phyloP scores from a whole-genome alignment of 1,140 invertebrate genomes.

The Drosophila eugracilis region DNA sequence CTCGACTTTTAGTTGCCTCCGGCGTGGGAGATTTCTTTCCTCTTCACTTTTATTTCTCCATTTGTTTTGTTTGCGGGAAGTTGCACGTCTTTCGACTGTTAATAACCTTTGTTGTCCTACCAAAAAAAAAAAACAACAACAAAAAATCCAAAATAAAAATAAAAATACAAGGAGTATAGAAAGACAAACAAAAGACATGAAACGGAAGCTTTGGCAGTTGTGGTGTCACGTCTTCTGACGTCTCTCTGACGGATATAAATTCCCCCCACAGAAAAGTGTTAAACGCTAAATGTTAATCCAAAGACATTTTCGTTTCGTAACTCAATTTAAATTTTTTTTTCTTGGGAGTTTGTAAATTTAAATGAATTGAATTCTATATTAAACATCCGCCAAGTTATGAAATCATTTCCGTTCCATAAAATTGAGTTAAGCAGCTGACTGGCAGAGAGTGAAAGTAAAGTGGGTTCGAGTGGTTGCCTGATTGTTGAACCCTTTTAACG shows the following conservation, averaged over 20 bases:
- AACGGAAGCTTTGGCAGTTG: slow-evolving; percentile 71
- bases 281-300: slow-evolving; percentile 47
- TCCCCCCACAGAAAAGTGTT: slow-evolving; percentile 57
- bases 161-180: slow-evolving; percentile 28
- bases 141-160: not conserved
- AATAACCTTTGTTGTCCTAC: slow-evolving; percentile 68
- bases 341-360: slow-evolving; percentile 41
- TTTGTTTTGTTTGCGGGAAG: slow-evolving; percentile 55
- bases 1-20: slow-evolving; percentile 67
- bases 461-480: slow-evolving; percentile 53
- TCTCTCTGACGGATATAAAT: slow-evolving; percentile 76
- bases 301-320: slow-evolving; percentile 26
- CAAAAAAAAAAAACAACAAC: slow-evolving; percentile 44
- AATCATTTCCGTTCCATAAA: slow-evolving; percentile 74
- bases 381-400: slow-evolving; percentile 68
- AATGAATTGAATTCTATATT: slow-evolving; percentile 72
- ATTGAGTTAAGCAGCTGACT: slow-evolving; percentile 52
- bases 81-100: slow-evolving; percentile 75
- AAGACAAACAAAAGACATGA: slow-evolving; percentile 43
- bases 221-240: slow-evolving; percentile 44
- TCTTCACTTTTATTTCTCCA: slow-evolving; percentile 33
- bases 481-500: slow-evolving; percentile 80
- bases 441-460: slow-evolving; percentile 68
- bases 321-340: slow-evolving; percentile 53
- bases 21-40: slow-evolving; percentile 49